Evolutionary conservation across 2,888 invertebrate genomes (phyloP), one percentile per base, ranked within the genome.

Genomic region (Oasisia sp.): DNA sequence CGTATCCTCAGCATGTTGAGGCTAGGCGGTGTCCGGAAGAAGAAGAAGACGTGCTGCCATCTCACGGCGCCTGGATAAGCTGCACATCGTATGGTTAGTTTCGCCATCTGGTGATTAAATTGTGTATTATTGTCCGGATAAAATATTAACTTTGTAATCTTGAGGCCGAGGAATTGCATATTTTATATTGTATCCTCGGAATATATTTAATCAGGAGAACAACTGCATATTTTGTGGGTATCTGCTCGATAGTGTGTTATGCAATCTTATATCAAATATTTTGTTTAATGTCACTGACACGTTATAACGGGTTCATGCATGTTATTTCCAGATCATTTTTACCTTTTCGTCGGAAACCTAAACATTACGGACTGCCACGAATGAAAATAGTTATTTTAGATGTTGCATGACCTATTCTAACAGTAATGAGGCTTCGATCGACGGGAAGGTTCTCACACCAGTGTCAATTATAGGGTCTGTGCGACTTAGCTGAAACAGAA

Each of bases 331-430:
- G 19, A 19, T 27, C 27, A 74, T 74, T 74, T 38, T 74, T 74
- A 74, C 74, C 74, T 7, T 74, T 74, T 74, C n/a, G 27, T 74
- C 5, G 56, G n/a, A 5, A 74, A 74, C 19, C 74, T 74, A 74
- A 74, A 74, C 74, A 74, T 74, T 74, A 74, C 74, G 74, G 74
- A 19, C 74, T 74, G 74, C 74, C 74, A 74, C 74, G 74, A 74
- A 74, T n/a, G 74, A 74, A n/a, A 74, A 50, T 5, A 27, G 74
- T 7, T 0, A 74, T 27, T 27, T 7, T 19, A 38, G 1, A 19
- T 19, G n/a, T 27, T n/a, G 74, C 27, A n/a, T 74, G 27, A 74
- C 7, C 74, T n/a, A 27, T 14, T 27, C 74, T 74, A 74, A 27
- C 27, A 27, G 27, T n/a, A 74, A 7, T 74, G 74, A 74, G 14